phyloP scores from a whole-genome alignment of 2,797 vertebrate genomes.

The Acridotheres tristis region DNA sequence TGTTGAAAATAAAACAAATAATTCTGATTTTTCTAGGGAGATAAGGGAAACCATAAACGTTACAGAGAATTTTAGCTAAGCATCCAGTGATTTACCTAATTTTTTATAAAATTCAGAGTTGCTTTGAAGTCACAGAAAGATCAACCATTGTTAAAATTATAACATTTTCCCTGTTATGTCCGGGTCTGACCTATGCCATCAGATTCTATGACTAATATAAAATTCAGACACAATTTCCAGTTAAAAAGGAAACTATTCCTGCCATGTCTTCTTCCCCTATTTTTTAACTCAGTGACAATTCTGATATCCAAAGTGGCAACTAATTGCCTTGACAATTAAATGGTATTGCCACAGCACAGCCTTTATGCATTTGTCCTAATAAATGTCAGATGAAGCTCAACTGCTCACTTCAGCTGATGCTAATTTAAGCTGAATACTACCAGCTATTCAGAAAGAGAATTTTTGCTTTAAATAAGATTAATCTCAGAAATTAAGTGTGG shows the following conservation, averaged over 20 bases:
- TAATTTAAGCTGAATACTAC: conserved; percentile 65
- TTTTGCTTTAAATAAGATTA: conserved; percentile 72
- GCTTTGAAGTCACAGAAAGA: conserved; percentile 61
- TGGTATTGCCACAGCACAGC: conserved; percentile 47
- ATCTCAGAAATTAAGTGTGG: conserved; percentile 59
- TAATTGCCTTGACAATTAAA: conserved; percentile 60
- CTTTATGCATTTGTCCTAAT: conserved; percentile 67
- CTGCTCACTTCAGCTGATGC: conserved; percentile 44
- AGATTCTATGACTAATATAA: conserved; percentile 9
- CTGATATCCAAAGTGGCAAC: conserved; percentile 53
- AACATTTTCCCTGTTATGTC: conserved; percentile 43
- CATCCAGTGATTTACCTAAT: conserved; percentile 13
- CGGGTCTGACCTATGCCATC: neutral
- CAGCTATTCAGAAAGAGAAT: conserved; percentile 53
- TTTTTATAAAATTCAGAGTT: conserved; percentile 49
- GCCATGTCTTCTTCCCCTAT: neutral
- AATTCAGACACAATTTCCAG: conserved; percentile 28
- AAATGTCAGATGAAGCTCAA: conserved; percentile 69
- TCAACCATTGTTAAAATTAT: conserved; percentile 63
- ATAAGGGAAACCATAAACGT: conserved; percentile 22
- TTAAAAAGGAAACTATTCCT: conserved; percentile 31
- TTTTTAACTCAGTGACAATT: conserved; percentile 52
- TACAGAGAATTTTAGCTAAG: conserved; percentile 36
- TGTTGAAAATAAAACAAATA: conserved; percentile 45
- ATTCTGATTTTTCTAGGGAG: neutral